These are phyloP conservation scores for Propithecus perrieri DNA, from an alignment of 2,797 vertebrate species.

Conservation along the genomic window DNA sequence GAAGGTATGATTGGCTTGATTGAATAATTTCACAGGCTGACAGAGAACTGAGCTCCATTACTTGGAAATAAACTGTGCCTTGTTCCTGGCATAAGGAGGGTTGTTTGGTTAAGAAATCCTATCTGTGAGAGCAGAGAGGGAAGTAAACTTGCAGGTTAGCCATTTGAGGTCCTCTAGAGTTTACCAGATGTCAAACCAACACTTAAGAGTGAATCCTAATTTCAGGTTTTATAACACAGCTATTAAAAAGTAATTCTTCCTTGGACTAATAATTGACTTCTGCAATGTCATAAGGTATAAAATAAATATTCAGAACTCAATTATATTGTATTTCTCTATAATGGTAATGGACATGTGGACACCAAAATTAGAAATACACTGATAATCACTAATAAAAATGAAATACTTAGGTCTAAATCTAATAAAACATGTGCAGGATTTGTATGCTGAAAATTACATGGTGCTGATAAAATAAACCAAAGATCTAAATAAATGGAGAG, in stretches of 20 bases:
- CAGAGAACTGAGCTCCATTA: neutral
- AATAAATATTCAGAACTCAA: neutral
- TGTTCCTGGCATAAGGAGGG: neutral
- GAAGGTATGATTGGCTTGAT: neutral
- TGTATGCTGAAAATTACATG: neutral
- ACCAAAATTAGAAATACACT: neutral
- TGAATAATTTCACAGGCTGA: neutral
- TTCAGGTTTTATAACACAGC: neutral
- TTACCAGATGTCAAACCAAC: neutral
- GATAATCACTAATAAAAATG: neutral
- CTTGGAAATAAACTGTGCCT: neutral
- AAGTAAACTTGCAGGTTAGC: neutral
- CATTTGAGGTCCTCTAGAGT: neutral
- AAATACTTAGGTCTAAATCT: neutral
- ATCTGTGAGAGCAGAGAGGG: neutral
- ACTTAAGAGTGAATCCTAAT: neutral
- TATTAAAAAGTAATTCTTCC: too few species aligned
- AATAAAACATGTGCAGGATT: neutral
- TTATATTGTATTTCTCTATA: neutral
- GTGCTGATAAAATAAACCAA: neutral
- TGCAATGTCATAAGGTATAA: neutral
- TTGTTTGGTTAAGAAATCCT: neutral
- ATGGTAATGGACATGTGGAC: neutral
- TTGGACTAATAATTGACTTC: too few species aligned
- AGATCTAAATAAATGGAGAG: neutral